phyloP scores from a whole-genome alignment of 2,797 vertebrate species.

The Etheostoma perlongum region DNA sequence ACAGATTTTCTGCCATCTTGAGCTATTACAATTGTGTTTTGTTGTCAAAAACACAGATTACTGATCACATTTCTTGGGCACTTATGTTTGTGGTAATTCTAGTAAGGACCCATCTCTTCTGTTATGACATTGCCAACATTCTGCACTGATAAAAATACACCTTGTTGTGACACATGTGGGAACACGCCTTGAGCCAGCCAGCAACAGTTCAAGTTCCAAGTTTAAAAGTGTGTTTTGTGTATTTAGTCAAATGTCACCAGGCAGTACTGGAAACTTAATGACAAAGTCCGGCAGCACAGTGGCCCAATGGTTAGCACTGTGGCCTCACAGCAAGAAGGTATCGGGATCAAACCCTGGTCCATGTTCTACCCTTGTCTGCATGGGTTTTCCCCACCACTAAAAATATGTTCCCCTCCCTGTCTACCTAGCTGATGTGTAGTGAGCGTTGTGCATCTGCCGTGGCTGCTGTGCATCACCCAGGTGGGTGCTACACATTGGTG shows the following conservation, averaged over 20 bases:
- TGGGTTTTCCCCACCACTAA: too few species aligned
- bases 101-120: slow-evolving; percentile 66
- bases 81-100: slow-evolving; percentile 77
- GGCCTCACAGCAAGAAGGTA: too few species aligned
- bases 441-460: too few species aligned
- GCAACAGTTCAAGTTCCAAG: slow-evolving; percentile 56
- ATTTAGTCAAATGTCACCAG: slow-evolving; percentile 54
- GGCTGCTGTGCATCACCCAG: too few species aligned
- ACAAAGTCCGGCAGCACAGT: background rate
- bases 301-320: too few species aligned
- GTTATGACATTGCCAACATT: slow-evolving; percentile 74
- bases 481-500: too few species aligned
- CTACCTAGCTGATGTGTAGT: too few species aligned
- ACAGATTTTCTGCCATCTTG: slow-evolving; percentile 48
- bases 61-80: slow-evolving; percentile 64
- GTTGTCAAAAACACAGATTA: slow-evolving; percentile 52
- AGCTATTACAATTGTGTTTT: slow-evolving; percentile 19
- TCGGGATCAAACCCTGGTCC: too few species aligned
- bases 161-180: slow-evolving; percentile 70
- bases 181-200: slow-evolving; percentile 55
- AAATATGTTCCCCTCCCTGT: too few species aligned
- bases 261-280: background rate
- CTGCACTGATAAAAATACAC: slow-evolving; percentile 79
- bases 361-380: too few species aligned
- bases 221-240: slow-evolving; percentile 48